These are phyloP conservation scores for Geophilus truncorum DNA, from an alignment of 2,888 invertebrate species.

Conservation along the genomic window DNA sequence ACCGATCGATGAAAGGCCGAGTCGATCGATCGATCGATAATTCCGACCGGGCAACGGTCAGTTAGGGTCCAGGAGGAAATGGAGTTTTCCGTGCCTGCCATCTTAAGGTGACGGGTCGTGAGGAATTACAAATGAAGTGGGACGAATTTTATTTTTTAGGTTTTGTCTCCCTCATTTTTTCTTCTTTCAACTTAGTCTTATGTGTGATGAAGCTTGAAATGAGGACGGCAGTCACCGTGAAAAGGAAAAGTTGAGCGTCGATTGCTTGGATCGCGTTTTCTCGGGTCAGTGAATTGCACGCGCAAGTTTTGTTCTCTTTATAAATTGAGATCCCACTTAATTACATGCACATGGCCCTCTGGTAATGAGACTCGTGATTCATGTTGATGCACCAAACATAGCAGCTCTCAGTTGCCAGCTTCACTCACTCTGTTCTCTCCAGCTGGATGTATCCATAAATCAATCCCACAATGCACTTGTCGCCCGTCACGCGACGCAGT, in stretches of 20 bases:
- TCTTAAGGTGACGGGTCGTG: not conserved
- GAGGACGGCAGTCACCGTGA: not conserved
- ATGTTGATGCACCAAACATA: not conserved
- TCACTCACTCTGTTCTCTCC: not conserved
- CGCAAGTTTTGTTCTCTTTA: not conserved
- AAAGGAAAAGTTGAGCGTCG: conserved; percentile 1
- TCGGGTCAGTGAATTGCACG: not conserved
- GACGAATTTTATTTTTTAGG: not conserved
- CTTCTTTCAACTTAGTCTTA: not conserved
- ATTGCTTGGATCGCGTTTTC: not conserved
- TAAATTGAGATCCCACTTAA: conserved; percentile 27
- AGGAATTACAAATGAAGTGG: not conserved
- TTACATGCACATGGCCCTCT: conserved; percentile 9
- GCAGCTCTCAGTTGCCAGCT: not conserved
- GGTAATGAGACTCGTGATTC: conserved; percentile 1
- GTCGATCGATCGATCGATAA: not conserved
- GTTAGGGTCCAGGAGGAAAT: too few species aligned
- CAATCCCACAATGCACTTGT: not conserved
- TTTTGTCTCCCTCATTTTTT: too few species aligned
- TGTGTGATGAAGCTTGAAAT: not conserved
- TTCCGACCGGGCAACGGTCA: not conserved
- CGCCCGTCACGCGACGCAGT: not conserved
- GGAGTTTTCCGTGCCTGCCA: not conserved
- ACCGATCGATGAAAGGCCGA: not conserved
- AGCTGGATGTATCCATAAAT: not conserved